Evolutionary conservation across 2,113 vertebrate genomes (phyloP).

Genomic region (Eurystomus gularis): DNA sequence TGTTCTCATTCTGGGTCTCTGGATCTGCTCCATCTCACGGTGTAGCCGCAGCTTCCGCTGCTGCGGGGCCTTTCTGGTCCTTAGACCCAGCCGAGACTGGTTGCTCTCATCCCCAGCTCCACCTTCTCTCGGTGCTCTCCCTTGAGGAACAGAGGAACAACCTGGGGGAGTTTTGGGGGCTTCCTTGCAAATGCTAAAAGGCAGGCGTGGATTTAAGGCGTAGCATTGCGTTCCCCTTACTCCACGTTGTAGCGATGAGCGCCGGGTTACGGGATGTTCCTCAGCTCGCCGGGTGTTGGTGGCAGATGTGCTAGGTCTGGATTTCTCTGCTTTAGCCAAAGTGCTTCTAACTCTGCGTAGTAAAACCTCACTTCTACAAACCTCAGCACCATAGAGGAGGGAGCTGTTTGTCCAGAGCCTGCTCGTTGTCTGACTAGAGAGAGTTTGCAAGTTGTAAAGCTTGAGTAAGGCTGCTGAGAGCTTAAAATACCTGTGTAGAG

Average conservation of each 20-base stretch:
- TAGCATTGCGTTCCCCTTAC: neutral
- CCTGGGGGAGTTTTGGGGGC: neutral
- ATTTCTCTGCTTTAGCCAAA: neutral
- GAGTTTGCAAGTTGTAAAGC: neutral
- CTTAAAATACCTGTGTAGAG: neutral
- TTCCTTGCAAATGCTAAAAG: too few species aligned
- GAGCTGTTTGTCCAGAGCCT: neutral
- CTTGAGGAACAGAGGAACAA: neutral
- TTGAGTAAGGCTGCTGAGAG: neutral
- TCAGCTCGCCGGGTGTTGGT: neutral
- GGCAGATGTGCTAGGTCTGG: too few species aligned
- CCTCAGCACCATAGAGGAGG: fast-evolving
- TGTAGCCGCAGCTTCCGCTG: neutral
- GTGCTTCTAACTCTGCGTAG: neutral
- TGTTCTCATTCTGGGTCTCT: neutral
- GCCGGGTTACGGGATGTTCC: fast-evolving
- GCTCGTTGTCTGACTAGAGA: neutral
- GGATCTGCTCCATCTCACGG: neutral
- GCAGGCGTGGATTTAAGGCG: neutral
- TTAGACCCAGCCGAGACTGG: neutral
- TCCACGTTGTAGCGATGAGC: too few species aligned
- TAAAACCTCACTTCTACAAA: neutral
- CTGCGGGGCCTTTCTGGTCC: neutral
- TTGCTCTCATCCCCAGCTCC: neutral
- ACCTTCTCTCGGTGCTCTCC: neutral